Base-by-base conservation (phyloP, 2,113 vertebrate genomes). In the Danionella cerebrum region DNA sequence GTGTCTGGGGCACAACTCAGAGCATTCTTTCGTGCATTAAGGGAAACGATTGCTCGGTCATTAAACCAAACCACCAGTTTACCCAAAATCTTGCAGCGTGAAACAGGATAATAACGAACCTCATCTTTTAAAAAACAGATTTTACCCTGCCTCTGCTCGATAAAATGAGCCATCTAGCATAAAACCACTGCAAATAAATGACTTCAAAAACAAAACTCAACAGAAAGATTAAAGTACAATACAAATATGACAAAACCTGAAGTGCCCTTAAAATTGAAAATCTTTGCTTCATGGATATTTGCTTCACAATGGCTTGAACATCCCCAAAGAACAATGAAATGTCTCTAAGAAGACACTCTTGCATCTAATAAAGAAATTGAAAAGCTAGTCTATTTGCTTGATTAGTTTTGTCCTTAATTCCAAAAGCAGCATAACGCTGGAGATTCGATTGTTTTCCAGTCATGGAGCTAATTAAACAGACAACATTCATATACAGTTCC, bases 401-500 rank as follows among this genome's bases (percentile, higher is more conserved):
- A 80, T 85, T 85, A 85, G 67, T 69, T 73, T 41, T 29, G 71
- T n/a, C 53, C 78, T 67, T 84, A 84, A 84, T 83, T 85, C 83
- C 41, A 84, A 82, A 73, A 65, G 70, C 8, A 72, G 72, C 75
- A 44, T 66, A 75, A 78, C 74, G 68, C 52, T 69, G 16, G 42
- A 75, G 65, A 74, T 82, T 63, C 48, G 47, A 64, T 64, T 64
- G 60, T 64, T 64, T 48, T 64, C 42, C 36, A 48, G 42, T 33
- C 41, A 64, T 18, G 31, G 19, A 63, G 16, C 29, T 48, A 48
- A 63, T 63, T 63, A 48, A 63, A 33, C 59, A 35, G 35, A 60
- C n/a, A 35, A 44, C 29, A 64, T 33, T 33, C 29, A 24, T 45
- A 48, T 48, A 64, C 7, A 63, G 36, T 48, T 27, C n/a, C 8